These are phyloP conservation scores for Astatoreochromis straeleni DNA, from an alignment of 2,113 vertebrate genomes.

Conservation along the genomic window DNA sequence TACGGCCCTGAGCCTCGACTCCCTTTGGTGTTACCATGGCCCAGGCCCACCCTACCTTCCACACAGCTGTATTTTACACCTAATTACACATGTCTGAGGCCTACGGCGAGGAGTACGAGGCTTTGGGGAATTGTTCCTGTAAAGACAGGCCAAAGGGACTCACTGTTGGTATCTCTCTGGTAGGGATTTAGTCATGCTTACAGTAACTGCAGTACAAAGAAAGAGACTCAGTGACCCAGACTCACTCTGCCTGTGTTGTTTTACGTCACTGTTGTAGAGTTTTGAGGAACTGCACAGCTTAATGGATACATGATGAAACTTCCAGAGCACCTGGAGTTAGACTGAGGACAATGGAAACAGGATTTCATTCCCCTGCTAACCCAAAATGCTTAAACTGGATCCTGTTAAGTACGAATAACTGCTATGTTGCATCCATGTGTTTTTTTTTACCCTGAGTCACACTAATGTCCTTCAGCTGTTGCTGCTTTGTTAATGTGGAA, in stretches of 20 bases:
- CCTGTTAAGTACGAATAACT: neutral
- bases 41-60: neutral
- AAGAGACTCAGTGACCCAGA: slow-evolving; percentile 7
- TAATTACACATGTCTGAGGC: slow-evolving; percentile 63
- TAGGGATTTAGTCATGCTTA: slow-evolving; percentile 17
- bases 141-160: neutral
- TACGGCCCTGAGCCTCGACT: neutral
- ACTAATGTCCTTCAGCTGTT: neutral
- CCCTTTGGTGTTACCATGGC: neutral
- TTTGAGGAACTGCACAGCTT: neutral
- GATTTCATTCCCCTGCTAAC: neutral
- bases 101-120: neutral
- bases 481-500: neutral
- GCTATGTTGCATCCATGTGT: neutral
- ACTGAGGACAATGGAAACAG: neutral
- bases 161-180: slow-evolving; percentile 16
- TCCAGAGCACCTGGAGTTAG: neutral
- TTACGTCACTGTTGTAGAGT: neutral
- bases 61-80: slow-evolving; percentile 60
- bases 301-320: neutral
- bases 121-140: slow-evolving; percentile 39
- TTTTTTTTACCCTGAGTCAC: neutral
- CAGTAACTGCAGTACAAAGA: neutral
- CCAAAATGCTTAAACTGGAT: neutral
- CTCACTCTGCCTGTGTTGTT: neutral